Percentiles rank a stretch among this genome's conserved stretches.
Conservation (phyloP, 2,113 vertebrate species). For the Taurulus bubalis region DNA sequence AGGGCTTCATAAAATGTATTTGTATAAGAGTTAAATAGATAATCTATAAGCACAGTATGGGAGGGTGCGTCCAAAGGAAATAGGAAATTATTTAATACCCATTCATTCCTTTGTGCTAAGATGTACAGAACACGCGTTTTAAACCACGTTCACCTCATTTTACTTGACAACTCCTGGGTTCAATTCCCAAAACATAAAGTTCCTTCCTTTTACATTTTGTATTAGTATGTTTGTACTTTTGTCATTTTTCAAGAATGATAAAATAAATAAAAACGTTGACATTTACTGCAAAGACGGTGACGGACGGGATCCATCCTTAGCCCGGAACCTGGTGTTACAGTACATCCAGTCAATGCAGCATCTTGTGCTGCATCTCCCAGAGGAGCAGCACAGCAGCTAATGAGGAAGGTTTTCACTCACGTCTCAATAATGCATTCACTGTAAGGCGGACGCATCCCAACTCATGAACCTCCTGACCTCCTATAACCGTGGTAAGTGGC, state of each 20-base stretch:
- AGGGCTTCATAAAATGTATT: neutral
- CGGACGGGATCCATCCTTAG: neutral
- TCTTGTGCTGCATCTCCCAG: constrained; percentile 8
- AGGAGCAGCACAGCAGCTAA: constrained; percentile 1
- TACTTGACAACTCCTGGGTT: neutral
- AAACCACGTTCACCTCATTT: neutral
- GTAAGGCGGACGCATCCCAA: constrained; percentile 26
- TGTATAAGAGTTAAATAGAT: neutral
- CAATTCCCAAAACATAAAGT: neutral
- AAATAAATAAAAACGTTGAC: neutral
- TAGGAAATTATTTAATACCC: neutral
- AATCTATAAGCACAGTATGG: neutral
- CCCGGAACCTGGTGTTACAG: neutral
- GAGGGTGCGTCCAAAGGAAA: neutral
- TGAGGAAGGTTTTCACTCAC: constrained; percentile 1
- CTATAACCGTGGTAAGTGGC: constrained; percentile 35
- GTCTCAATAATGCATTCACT: constrained; percentile 27
- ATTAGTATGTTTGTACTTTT: neutral
- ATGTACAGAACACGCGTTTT: neutral
- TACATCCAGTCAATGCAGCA: neutral
- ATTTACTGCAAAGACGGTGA: neutral
- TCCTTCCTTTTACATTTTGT: neutral
- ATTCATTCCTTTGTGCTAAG: neutral
- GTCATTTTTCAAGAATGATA: neutral
- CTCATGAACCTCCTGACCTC: constrained; percentile 54